phyloP scores from a whole-genome alignment of 64 coral and sea anemone species.

The Porites australiensis region DNA sequence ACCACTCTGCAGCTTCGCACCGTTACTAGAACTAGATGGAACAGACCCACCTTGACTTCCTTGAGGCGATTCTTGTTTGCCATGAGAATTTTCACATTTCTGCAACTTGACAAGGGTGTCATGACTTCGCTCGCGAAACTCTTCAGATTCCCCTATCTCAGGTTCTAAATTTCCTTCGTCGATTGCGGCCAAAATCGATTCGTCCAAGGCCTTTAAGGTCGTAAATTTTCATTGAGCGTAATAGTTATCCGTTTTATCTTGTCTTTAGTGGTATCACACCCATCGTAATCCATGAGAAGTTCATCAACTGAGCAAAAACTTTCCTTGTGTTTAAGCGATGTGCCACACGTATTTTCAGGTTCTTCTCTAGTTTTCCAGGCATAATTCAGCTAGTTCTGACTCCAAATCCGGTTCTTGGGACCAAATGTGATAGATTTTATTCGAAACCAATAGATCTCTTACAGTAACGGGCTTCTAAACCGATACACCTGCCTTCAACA shows the following conservation, averaged over 20 bases:
- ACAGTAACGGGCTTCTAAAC: too few relatives aligned
- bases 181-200: not conserved
- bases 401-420: not conserved
- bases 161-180: not conserved
- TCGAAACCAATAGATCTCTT: too few relatives aligned
- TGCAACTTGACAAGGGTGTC: not conserved
- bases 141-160: not conserved
- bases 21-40: not conserved
- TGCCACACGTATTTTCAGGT: not conserved
- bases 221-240: constrained; percentile 4
- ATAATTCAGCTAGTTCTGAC: not conserved
- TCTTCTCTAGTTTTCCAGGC: not conserved
- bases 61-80: not conserved
- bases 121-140: not conserved
- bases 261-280: not conserved
- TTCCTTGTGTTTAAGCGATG: not conserved
- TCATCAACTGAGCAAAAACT: not conserved
- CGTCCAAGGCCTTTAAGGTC: not conserved
- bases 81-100: not conserved
- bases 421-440: too few relatives aligned
- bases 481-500: too few relatives aligned
- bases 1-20: not conserved
- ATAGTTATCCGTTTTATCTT: not conserved
- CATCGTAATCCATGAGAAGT: not conserved
- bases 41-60: not conserved